Base-by-base conservation (phyloP, 2,888 invertebrate genomes). In the Hipparchia semele region DNA sequence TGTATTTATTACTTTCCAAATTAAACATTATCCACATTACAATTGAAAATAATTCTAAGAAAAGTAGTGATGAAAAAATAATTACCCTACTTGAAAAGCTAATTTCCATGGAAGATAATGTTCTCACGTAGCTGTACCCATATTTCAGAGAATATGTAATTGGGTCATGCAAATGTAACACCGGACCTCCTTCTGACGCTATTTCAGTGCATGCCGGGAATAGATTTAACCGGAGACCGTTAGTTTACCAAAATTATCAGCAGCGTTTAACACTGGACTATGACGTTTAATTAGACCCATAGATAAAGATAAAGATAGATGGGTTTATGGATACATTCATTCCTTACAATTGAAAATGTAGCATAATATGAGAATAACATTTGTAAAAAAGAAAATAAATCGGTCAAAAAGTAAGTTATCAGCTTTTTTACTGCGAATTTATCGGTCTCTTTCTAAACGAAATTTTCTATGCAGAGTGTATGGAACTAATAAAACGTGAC, bases 191-290 rank as follows among this genome's bases (percentile, higher is more conserved):
- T 33, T 9, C 58, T 8, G 33, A 6, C n/a, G 13, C 58, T 58
- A 58, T 58, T 58, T 58, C 7, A 58, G 58, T 23, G 2, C 8
- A 58, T 7, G 8, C 58, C 23, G 8, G 8, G 23, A 58, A 58
- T 58, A 58, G 58, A 58, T 7, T 2, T 8, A 23, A 58, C 58
- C 23, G 58, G 58, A 58, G 23, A 58, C 13, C 7, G 23, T 58
- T 54, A 12, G 2, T n/a, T 46, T 58, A 58, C 58, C 23, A 58
- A 58, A 58, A 58, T 58, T 58, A 58, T 58, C 54, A 59, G 53
- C 53, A n/a, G 12, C 12, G 12, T 4, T 12, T 54, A 10, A 54
- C 12, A 12, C 53, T 10, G 4, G 53, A 49, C 53, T 54, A 4
- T 8, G 9, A 59, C 23, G 33, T 33, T 59, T 23, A 12, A 54